Evolutionary conservation across 2,113 vertebrate genomes (phyloP).

Genomic region (Phylloscopus trochilus): DNA sequence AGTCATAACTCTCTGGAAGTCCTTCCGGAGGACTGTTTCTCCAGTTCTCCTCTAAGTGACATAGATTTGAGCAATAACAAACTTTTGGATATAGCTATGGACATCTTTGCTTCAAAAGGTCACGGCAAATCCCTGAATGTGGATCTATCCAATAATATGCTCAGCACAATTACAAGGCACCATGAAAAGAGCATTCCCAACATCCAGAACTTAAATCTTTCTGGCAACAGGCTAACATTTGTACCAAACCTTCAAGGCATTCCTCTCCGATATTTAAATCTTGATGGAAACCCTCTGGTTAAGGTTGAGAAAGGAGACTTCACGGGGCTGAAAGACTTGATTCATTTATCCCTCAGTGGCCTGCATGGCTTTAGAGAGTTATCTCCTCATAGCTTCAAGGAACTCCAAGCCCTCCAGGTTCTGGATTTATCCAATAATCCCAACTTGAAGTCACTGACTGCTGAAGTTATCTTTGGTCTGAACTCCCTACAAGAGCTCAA

Average conservation of each 20-base stretch:
- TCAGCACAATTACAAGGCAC: conserved; percentile 67
- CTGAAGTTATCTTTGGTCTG: conserved; percentile 81
- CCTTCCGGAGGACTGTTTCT: conserved; percentile 80
- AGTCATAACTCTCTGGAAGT: conserved; percentile 87
- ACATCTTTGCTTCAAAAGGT: conserved; percentile 78
- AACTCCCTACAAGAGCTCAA: conserved; percentile 89
- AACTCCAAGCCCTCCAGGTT: conserved; percentile 84
- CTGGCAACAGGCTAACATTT: conserved; percentile 76
- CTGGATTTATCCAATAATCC: conserved; percentile 89
- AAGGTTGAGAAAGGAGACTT: conserved; percentile 78
- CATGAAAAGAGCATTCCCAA: conserved; percentile 49
- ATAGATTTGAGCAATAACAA: conserved; percentile 90
- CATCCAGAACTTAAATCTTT: conserved; percentile 87
- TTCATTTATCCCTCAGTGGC: conserved; percentile 84
- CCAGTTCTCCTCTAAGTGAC: conserved; percentile 84
- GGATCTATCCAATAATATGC: conserved; percentile 87
- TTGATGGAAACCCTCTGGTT: conserved; percentile 86
- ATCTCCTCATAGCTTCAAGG: conserved; percentile 76
- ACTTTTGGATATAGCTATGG: conserved; percentile 79
- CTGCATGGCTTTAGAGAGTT: conserved; percentile 75
- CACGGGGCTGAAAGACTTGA: conserved; percentile 78
- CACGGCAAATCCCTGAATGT: conserved; percentile 82
- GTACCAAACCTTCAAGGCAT: conserved; percentile 81
- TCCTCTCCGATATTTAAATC: conserved; percentile 85
- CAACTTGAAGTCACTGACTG: conserved; percentile 71